These are phyloP conservation scores for Piaya cayana DNA, from an alignment of 2,113 vertebrate species.

Conservation along the genomic window DNA sequence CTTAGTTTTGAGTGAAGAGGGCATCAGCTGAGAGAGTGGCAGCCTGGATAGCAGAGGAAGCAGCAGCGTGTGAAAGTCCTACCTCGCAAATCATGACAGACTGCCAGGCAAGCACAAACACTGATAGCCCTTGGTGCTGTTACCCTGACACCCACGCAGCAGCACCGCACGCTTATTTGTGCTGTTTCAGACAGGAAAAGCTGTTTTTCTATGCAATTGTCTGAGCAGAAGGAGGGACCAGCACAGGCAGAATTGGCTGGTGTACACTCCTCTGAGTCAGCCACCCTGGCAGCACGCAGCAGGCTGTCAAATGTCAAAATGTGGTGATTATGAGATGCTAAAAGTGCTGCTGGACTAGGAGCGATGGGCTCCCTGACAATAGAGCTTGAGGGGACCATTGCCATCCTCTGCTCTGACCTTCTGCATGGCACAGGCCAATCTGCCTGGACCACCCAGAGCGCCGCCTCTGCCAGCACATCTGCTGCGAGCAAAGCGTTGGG, in stretches of 20 bases:
- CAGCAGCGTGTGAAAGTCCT: not conserved
- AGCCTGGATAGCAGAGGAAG: not conserved
- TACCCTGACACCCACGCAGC: not conserved
- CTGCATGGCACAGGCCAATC: not conserved
- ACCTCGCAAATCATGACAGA: not conserved
- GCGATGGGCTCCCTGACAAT: not conserved
- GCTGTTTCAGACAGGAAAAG: not conserved
- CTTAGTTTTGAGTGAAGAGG: not conserved
- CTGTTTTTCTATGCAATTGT: not conserved
- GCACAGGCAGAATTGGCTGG: not conserved
- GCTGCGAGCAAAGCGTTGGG: not conserved
- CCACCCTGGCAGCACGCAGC: not conserved
- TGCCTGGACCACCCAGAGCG: rapidly evolving
- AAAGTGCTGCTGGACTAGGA: not conserved
- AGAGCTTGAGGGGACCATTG: not conserved
- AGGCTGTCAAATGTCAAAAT: not conserved
- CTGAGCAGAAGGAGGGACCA: not conserved
- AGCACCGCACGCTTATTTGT: not conserved
- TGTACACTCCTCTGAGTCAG: not conserved
- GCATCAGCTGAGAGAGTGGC: not conserved
- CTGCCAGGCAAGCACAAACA: not conserved
- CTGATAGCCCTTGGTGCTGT: rapidly evolving
- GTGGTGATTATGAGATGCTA: not conserved
- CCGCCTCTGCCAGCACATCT: not conserved
- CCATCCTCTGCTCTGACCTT: not conserved